These are phyloP conservation scores for Diaphora mendica DNA, from an alignment of 2,888 invertebrate genomes.

Conservation along the genomic window DNA sequence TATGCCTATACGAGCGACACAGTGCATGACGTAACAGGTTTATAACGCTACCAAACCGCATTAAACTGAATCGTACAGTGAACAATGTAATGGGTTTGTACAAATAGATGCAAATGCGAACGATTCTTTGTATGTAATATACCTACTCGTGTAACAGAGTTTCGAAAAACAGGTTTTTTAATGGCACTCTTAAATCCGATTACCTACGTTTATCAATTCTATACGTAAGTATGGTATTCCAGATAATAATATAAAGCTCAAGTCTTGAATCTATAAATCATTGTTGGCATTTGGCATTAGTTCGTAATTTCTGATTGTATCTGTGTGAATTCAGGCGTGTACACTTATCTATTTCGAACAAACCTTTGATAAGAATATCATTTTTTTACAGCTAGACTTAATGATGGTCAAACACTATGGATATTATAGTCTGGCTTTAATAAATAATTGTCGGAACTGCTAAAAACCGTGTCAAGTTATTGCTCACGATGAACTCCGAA, in stretches of 20 bases:
- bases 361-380: slow-evolving; percentile 16
- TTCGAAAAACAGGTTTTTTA: no score
- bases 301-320: slow-evolving; percentile 8
- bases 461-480: no score
- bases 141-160: no score
- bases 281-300: slow-evolving; percentile 31
- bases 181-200: not conserved
- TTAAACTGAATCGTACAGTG: not conserved
- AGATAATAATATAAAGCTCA: slow-evolving; percentile 10
- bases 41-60: not conserved
- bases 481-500: no score
- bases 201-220: slow-evolving; percentile 18
- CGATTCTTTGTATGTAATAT: no score
- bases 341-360: slow-evolving; percentile 21
- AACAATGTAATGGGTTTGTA: not conserved
- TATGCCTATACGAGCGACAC: slow-evolving; percentile 4
- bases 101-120: not conserved
- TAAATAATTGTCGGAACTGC: no score
- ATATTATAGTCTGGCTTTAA: no score
- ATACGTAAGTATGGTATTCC: no score
- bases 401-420: no score
- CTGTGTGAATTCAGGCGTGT: slow-evolving; percentile 16
- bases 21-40: not conserved
- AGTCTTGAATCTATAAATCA: slow-evolving; percentile 35
- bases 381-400: no score